Conservation (phyloP, 2,888 invertebrate species). For the Agrilus cyanescens region DNA sequence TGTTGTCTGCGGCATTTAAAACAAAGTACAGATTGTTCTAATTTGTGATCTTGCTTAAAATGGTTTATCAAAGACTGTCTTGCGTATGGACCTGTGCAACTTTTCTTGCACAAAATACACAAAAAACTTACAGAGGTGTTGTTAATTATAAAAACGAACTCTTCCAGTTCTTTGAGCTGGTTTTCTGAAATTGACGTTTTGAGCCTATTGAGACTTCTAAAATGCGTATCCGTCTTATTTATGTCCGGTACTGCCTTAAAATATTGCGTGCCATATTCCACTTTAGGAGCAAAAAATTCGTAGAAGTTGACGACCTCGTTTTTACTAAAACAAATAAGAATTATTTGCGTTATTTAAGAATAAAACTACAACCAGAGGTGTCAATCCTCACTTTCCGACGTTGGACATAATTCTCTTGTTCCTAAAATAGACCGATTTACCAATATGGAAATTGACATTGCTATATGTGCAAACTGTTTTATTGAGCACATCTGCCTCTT, state of each 20-base stretch:
- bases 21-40: constrained; percentile 12
- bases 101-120: constrained; percentile 9
- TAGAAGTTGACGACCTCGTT: constrained; percentile 11
- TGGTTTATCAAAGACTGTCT: constrained; percentile 5
- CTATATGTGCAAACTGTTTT: constrained; percentile 12
- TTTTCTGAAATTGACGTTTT: background rate
- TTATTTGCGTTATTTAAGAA: background rate
- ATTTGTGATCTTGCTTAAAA: constrained; percentile 10
- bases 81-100: constrained; percentile 4
- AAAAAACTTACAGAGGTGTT: constrained; percentile 10
- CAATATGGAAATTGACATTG: constrained; percentile 14
- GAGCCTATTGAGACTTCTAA: constrained; percentile 8
- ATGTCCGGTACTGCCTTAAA: constrained; percentile 11
- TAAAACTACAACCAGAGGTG: background rate
- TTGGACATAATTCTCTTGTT: constrained; percentile 13
- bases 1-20: constrained; percentile 10
- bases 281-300: constrained; percentile 12
- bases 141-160: constrained; percentile 7
- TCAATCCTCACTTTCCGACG: background rate
- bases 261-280: constrained; percentile 9
- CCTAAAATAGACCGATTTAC: constrained; percentile 12
- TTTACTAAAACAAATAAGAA: constrained; percentile 6
- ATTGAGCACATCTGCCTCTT: constrained; percentile 8
- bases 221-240: constrained; percentile 1
- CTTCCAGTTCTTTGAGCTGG: constrained; percentile 2